phyloP scores from a whole-genome alignment of 1,140 invertebrate species.

The Drosophila ficusphila region DNA sequence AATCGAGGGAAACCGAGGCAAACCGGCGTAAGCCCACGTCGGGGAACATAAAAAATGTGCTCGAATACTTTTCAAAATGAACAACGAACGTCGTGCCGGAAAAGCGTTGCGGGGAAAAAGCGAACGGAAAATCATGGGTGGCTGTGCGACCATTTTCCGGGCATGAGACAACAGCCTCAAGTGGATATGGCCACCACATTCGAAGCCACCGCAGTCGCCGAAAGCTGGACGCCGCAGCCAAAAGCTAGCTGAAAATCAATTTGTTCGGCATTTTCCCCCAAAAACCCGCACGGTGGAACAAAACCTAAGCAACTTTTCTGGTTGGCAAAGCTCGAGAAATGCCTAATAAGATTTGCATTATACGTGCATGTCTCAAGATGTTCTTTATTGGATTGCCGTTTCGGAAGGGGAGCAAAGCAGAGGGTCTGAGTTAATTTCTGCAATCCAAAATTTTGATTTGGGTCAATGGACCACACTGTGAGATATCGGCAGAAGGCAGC shows the following conservation, averaged over 20 bases:
- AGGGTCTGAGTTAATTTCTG: conserved; percentile 32
- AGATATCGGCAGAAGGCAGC: neutral
- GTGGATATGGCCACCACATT: conserved; percentile 17
- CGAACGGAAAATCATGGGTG: conserved; percentile 50
- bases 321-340: neutral
- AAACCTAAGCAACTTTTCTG: neutral
- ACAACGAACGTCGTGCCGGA: conserved; percentile 13
- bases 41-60: conserved; percentile 66
- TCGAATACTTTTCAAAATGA: conserved; percentile 73
- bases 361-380: neutral
- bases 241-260: conserved; percentile 46
- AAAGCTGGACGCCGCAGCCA: conserved; percentile 9
- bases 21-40: conserved; percentile 48
- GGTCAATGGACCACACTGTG: conserved; percentile 30
- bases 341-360: conserved; percentile 21
- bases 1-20: too few species aligned
- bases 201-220: conserved; percentile 15
- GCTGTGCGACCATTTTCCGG: conserved; percentile 14
- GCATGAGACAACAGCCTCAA: conserved; percentile 20
- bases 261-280: conserved; percentile 24
- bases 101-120: conserved; percentile 14
- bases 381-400: conserved; percentile 23
- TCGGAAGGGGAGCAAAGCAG: too few species aligned
- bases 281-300: conserved; percentile 16
- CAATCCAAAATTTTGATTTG: conserved; percentile 41